Evolutionary conservation across 2,797 vertebrate genomes (phyloP), one percentile per base, ranked within the genome.

Genomic region (Synaphobranchus kaupii): DNA sequence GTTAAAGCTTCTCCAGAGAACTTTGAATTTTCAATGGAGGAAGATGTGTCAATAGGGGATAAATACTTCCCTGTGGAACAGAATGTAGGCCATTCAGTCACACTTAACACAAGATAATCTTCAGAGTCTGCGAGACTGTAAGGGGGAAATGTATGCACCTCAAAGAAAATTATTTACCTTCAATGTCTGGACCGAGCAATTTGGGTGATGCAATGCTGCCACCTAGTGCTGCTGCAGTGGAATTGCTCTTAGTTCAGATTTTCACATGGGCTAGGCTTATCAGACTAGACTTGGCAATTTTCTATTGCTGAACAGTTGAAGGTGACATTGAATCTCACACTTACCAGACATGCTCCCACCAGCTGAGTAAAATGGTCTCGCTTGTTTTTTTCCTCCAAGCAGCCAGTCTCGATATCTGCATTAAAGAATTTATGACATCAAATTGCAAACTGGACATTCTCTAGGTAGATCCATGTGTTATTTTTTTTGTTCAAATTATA

Each of bases 301-400:
- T 68, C 9, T 52, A 44, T 85, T 87, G 89, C 86, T 88, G 56
- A 84, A 86, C 58, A 66, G 78, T 83, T 58, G 15, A 39, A 20
- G 78, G 48, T 71, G 52, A 58, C 25, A 73, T 5, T 84, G 28
- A 58, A 52, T 68, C 3, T 25, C 60, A 22, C 31, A 94, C 98
- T 97, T 96, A 99, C 99, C 98, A 99, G 96, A 96, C 98, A 99
- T 0, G 98, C 96, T 93, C 97, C 97, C 76, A 99, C 98, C 94
- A 99, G 92, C 47, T 99, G 98, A 76, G 97, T 99, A 94, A 99
- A 99, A 95, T 98, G 95, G 93, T 99, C 98, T 91, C 99, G 97
- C 91, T 98, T 99, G 93, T 94, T 96, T 95, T 99, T 99, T 94
- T 99, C 99, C 96, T 99, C 99, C 95, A 98, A 95, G 89, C 97